Percentiles rank a stretch among this genome's conserved stretches.
phyloP scores from a whole-genome alignment of 2,888 invertebrate genomes.

The Nycteola revayana region DNA sequence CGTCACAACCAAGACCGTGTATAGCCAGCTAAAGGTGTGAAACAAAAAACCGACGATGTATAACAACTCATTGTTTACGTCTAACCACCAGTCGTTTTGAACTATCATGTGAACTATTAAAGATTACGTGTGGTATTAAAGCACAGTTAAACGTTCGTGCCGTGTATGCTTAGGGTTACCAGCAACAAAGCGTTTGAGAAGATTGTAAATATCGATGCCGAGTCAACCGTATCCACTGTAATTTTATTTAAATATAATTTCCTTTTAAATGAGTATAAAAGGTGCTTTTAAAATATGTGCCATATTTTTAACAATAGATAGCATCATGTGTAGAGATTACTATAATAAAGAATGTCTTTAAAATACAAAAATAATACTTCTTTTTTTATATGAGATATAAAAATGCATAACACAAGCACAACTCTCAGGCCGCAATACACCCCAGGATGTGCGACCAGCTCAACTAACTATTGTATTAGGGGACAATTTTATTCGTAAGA shows the following conservation, averaged over 20 bases:
- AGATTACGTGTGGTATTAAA: slow-evolving; percentile 28
- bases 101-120: slow-evolving; percentile 42
- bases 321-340: too few relatives aligned
- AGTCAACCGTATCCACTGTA: slow-evolving; percentile 38
- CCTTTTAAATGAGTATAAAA: slow-evolving; percentile 2
- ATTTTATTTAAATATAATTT: slow-evolving; percentile 16
- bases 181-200: slow-evolving; percentile 32
- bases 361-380: too few relatives aligned
- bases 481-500: too few relatives aligned
- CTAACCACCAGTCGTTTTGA: slow-evolving; percentile 51
- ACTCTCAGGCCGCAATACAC: too few relatives aligned
- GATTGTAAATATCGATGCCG: slow-evolving; percentile 39
- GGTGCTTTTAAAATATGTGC: too few relatives aligned
- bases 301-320: too few relatives aligned
- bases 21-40: slow-evolving; percentile 50
- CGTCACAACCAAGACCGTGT: slow-evolving; percentile 52
- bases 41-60: slow-evolving; percentile 53
- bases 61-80: slow-evolving; percentile 59
- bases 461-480: too few relatives aligned
- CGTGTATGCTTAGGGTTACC: slow-evolving; percentile 9
- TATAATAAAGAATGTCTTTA: too few relatives aligned
- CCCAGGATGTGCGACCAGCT: too few relatives aligned
- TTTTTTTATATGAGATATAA: too few relatives aligned
- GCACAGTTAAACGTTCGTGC: slow-evolving; percentile 17
- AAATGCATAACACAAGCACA: too few relatives aligned